Conservation (phyloP, 1,140 invertebrate species). For the Eriosoma lanigerum region DNA sequence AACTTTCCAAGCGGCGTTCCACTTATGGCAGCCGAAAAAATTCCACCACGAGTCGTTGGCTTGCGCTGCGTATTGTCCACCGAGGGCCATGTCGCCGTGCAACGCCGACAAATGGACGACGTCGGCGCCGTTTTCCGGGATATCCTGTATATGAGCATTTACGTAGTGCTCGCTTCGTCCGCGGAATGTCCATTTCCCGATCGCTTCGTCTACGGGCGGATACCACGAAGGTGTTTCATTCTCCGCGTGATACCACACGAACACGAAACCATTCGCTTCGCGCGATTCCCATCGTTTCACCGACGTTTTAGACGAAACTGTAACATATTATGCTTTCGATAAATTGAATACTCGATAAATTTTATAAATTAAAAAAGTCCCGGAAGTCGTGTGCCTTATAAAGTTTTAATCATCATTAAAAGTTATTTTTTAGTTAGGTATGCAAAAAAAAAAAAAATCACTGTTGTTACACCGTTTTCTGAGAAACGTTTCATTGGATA, state of each 20-base stretch:
- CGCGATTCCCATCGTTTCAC: conserved; percentile 68
- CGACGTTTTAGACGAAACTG: conserved; percentile 65
- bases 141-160: conserved; percentile 78
- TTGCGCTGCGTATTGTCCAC: conserved; percentile 59
- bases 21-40: conserved; percentile 57
- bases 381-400: too few species aligned
- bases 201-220: conserved; percentile 60
- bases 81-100: conserved; percentile 67
- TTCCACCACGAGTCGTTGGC: conserved; percentile 55
- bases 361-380: too few species aligned
- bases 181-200: conserved; percentile 67
- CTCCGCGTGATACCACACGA: conserved; percentile 83
- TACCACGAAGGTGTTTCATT: conserved; percentile 69
- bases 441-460: too few species aligned
- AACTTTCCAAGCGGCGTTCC: conserved; percentile 57
- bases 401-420: too few species aligned
- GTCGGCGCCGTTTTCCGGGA: conserved; percentile 90
- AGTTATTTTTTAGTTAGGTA: too few species aligned
- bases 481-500: too few species aligned
- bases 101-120: conserved; percentile 75
- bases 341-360: too few species aligned
- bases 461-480: too few species aligned
- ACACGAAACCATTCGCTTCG: conserved; percentile 75
- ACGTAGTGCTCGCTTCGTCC: conserved; percentile 77
- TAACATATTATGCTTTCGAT: too few species aligned